phyloP scores from a whole-genome alignment of 1,140 invertebrate species.

The Heliconius congener region DNA sequence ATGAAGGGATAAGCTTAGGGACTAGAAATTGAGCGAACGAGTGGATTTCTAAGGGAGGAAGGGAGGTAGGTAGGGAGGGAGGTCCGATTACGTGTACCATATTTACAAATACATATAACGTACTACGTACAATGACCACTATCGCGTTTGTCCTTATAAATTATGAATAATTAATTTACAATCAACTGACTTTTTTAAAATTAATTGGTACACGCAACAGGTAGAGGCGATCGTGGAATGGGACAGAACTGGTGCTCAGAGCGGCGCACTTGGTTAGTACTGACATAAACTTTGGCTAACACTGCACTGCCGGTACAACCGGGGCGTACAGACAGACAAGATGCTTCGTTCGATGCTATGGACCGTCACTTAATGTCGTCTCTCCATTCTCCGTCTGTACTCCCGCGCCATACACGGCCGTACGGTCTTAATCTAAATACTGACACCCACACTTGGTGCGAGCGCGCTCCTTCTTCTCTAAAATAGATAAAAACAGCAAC shows the following conservation, averaged over 20 bases:
- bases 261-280: slow-evolving; percentile 39
- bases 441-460: too few species aligned
- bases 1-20: background rate
- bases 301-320: slow-evolving; percentile 5
- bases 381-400: too few species aligned
- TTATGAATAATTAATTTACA: background rate
- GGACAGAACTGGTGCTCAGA: background rate
- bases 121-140: background rate
- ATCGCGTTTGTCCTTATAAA: background rate
- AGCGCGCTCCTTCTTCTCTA: too few species aligned
- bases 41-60: background rate
- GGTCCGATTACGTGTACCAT: slow-evolving; percentile 1
- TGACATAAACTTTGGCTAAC: slow-evolving; percentile 75
- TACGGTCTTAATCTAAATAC: too few species aligned
- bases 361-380: too few species aligned
- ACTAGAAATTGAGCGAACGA: slow-evolving; percentile 37
- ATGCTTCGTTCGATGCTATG: too few species aligned
- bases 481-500: too few species aligned
- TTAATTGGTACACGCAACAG: background rate
- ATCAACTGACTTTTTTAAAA: background rate
- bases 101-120: slow-evolving; percentile 3
- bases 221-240: too few species aligned
- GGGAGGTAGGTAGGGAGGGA: background rate
- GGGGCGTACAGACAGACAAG: too few species aligned
- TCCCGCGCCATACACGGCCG: too few species aligned